phyloP scores from a whole-genome alignment of 2,797 vertebrate species.

The Macroramphosus scolopax region DNA sequence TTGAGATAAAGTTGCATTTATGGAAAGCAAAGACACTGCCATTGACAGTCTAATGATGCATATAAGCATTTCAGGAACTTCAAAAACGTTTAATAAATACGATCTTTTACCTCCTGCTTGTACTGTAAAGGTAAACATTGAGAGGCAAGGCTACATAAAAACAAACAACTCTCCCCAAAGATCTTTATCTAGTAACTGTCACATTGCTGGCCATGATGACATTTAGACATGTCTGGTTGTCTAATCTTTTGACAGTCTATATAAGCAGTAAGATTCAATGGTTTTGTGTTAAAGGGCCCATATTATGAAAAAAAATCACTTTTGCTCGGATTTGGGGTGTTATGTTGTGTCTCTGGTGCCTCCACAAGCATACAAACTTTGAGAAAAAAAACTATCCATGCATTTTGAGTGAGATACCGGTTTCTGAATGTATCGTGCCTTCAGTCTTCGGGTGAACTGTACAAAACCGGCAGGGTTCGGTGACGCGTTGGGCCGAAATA shows the following conservation, averaged over 20 bases:
- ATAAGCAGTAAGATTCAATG: slow-evolving; percentile 22
- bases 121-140: slow-evolving; percentile 20
- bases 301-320: no score
- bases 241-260: slow-evolving; percentile 9
- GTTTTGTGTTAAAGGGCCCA: no score
- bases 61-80: slow-evolving; percentile 37
- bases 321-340: no score
- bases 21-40: slow-evolving; percentile 19
- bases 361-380: no score
- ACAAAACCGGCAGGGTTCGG: no score
- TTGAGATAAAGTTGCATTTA: slow-evolving; percentile 34
- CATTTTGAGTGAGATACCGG: no score
- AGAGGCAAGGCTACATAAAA: slow-evolving; percentile 38
- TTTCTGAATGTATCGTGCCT: no score
- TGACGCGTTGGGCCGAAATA: no score
- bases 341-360: no score
- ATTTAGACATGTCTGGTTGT: slow-evolving; percentile 27
- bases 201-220: slow-evolving; percentile 30
- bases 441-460: no score
- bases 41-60: slow-evolving; percentile 35
- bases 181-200: slow-evolving; percentile 43
- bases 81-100: slow-evolving; percentile 62
- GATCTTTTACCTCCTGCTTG: slow-evolving; percentile 33
- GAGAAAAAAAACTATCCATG: no score
- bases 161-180: slow-evolving; percentile 20